These are phyloP conservation scores for Rhamphomyia laevipes DNA, from an alignment of 2,888 invertebrate species.

Conservation along the genomic window DNA sequence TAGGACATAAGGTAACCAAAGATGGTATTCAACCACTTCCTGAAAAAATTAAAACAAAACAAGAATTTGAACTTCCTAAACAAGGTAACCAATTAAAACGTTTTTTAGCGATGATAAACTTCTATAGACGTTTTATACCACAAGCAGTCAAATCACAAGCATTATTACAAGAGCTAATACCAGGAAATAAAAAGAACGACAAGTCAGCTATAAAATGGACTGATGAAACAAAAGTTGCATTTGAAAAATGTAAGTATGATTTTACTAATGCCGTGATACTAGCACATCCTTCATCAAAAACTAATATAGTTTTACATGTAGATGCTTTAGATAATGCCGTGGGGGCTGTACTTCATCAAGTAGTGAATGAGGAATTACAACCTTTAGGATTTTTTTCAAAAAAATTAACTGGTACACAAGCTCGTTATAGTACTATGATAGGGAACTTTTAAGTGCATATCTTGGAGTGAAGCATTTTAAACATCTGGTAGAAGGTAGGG, in stretches of 20 bases:
- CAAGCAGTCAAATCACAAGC: slow-evolving; percentile 7
- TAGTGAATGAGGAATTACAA: background rate
- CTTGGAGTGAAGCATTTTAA: too few species aligned
- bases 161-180: slow-evolving; percentile 2
- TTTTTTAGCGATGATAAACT: slow-evolving; percentile 29
- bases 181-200: slow-evolving; percentile 9
- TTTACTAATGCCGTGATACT: slow-evolving; percentile 17
- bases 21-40: slow-evolving; percentile 22
- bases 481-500: too few species aligned
- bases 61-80: slow-evolving; percentile 17
- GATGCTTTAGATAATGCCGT: background rate
- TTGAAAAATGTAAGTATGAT: slow-evolving; percentile 5
- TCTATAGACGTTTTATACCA: slow-evolving; percentile 25
- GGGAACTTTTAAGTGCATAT: background rate
- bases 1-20: slow-evolving; percentile 11
- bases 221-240: background rate
- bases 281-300: slow-evolving; percentile 22
- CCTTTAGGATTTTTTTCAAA: background rate
- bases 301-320: slow-evolving; percentile 8
- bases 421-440: background rate
- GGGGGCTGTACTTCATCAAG: background rate
- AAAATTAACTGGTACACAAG: background rate
- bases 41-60: slow-evolving; percentile 23
- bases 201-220: slow-evolving; percentile 8
- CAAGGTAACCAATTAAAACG: slow-evolving; percentile 21